Conservation (phyloP, 2,888 invertebrate genomes). For the Amphipoea oculea region DNA sequence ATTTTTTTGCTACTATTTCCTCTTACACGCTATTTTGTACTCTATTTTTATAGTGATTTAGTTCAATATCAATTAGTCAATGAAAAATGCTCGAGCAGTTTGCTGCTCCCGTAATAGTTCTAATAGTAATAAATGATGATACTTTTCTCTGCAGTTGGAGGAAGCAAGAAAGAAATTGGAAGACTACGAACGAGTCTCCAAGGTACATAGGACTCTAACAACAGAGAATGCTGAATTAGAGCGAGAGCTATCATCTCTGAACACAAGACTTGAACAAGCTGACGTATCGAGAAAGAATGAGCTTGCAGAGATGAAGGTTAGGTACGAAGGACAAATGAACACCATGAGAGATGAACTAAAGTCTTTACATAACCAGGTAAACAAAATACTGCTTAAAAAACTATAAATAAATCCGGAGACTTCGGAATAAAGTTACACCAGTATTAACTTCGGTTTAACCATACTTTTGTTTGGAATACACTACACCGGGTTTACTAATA, state of each 20-base stretch:
- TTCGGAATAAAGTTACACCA: background rate
- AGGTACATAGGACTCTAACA: slow-evolving; percentile 94
- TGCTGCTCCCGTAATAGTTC: background rate
- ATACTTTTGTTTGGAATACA: background rate
- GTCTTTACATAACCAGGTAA: slow-evolving; percentile 94
- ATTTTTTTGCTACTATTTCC: background rate
- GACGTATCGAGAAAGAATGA: slow-evolving; percentile 95
- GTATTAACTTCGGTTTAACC: slow-evolving; percentile 1
- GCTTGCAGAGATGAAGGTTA: slow-evolving; percentile 94
- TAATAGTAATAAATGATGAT: background rate
- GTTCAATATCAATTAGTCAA: background rate
- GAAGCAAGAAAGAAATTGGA: slow-evolving; percentile 95
- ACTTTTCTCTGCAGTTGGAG: slow-evolving; percentile 91
- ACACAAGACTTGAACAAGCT: slow-evolving; percentile 91
- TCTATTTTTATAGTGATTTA: background rate
- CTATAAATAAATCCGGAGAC: background rate
- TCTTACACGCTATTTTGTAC: background rate
- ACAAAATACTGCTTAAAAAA: background rate
- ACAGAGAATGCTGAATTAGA: slow-evolving; percentile 94
- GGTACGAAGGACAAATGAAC: slow-evolving; percentile 96
- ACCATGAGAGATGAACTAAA: slow-evolving; percentile 95
- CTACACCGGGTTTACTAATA: background rate
- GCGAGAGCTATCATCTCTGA: slow-evolving; percentile 93
- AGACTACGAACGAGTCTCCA: slow-evolving; percentile 96
- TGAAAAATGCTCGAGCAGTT: background rate